Conservation (phyloP, 2,888 invertebrate species). For the Agrotis clavis region DNA sequence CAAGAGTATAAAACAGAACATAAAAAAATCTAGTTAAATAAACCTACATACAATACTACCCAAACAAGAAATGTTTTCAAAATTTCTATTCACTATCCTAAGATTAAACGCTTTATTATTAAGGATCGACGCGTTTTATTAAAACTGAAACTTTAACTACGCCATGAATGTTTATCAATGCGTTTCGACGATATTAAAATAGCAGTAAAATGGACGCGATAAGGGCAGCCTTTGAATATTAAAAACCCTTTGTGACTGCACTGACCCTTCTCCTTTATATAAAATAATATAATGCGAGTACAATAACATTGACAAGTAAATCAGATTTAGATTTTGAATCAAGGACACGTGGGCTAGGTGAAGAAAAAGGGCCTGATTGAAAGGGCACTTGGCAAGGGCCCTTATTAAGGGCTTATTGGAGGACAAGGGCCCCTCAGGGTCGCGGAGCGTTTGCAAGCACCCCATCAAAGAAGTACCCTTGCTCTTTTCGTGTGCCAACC, state of each 20-base stretch:
- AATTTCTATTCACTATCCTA: conserved; percentile 30
- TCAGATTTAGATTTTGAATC: conserved; percentile 85
- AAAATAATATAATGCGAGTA: conserved; percentile 76
- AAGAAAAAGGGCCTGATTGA: conserved; percentile 85
- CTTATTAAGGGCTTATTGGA: conserved; percentile 89
- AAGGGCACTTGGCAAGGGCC: conserved; percentile 80
- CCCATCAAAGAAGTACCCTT: conserved; percentile 85
- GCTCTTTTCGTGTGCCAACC: conserved; percentile 87
- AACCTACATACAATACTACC: conserved; percentile 37
- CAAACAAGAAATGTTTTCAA: conserved; percentile 26
- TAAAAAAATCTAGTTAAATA: conserved; percentile 56
- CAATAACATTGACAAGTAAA: conserved; percentile 86
- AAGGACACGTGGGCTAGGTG: conserved; percentile 87
- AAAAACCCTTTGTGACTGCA: conserved; percentile 73
- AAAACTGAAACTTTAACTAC: conserved; percentile 78
- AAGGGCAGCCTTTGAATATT: conserved; percentile 81
- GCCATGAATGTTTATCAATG: conserved; percentile 82
- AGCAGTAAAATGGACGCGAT: conserved; percentile 79
- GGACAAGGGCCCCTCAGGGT: conserved; percentile 81
- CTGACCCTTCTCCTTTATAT: conserved; percentile 77
- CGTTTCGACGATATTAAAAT: conserved; percentile 80
- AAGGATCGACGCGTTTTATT: conserved; percentile 56
- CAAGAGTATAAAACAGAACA: conserved; percentile 59
- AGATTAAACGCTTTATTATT: conserved; percentile 50
- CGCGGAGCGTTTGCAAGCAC: conserved; percentile 75